phyloP scores from a whole-genome alignment of 2,888 invertebrate species.

The Bombylius discolor region DNA sequence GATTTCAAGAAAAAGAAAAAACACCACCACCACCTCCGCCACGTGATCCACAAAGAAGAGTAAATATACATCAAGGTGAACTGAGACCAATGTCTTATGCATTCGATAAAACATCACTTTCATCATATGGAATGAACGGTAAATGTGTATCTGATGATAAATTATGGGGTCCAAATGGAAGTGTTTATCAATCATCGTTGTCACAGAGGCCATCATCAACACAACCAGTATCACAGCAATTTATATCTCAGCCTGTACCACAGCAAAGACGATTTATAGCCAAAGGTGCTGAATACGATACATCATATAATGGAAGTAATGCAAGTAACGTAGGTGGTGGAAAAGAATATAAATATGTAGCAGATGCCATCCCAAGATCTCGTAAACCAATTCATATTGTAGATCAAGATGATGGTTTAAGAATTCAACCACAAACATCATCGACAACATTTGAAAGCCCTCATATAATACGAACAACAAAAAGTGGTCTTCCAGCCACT shows the following conservation, averaged over 20 bases:
- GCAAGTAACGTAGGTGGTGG: too few relatives aligned
- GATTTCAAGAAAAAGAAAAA: conserved; percentile 18
- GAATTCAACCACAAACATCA: conserved; percentile 22
- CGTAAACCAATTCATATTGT: conserved; percentile 58
- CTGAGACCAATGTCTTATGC: conserved; percentile 42
- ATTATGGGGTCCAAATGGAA: conserved; percentile 29
- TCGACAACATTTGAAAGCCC: conserved; percentile 13
- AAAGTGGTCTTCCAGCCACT: conserved; percentile 26
- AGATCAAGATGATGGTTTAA: conserved; percentile 35
- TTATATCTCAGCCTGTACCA: conserved; percentile 13
- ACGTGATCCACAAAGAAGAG: conserved; percentile 52
- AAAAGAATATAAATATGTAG: conserved; percentile 50
- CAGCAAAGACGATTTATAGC: conserved; percentile 8
- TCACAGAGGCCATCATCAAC: conserved; percentile 23
- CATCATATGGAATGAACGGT: conserved; percentile 18
- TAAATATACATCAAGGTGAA: conserved; percentile 35
- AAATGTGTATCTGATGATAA: conserved; percentile 37
- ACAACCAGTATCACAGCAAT: conserved; percentile 12
- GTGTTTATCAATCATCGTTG: conserved; percentile 23
- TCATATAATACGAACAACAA: conserved; percentile 28
- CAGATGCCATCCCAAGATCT: conserved; percentile 59
- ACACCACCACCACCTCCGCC: conserved; percentile 68
- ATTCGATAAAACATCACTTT: conserved; percentile 33
- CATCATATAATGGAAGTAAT: not conserved
- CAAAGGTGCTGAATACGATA: not conserved